Evolutionary conservation across 1,140 invertebrate species (phyloP).

Genomic region (Cepaea nemoralis): DNA sequence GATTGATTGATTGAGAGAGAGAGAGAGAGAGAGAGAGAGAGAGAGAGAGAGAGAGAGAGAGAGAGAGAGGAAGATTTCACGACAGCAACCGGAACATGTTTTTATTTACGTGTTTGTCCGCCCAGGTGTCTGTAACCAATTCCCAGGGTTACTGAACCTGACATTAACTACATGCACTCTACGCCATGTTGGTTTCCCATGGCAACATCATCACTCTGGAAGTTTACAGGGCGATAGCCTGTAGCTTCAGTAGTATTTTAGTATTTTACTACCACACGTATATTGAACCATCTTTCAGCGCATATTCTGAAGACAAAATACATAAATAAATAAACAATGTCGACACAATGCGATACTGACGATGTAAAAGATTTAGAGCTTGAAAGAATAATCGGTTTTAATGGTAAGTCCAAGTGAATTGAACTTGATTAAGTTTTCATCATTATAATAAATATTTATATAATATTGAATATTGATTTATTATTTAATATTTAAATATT

Average conservation of each 20-base stretch:
- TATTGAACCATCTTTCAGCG: neutral
- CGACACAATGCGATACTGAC: slow-evolving; percentile 20
- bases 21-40: too few relatives aligned
- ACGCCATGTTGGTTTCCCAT: slow-evolving; percentile 63
- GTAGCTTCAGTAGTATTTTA: too few relatives aligned
- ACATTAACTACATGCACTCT: neutral
- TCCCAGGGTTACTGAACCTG: neutral
- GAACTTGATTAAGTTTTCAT: too few relatives aligned
- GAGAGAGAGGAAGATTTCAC: slow-evolving; percentile 34
- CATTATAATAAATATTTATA: too few relatives aligned
- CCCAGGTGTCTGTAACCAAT: neutral
- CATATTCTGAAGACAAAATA: neutral
- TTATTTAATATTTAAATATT: too few relatives aligned
- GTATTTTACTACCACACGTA: too few relatives aligned
- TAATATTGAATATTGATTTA: too few relatives aligned
- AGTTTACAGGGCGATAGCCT: too few relatives aligned
- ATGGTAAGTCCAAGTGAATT: too few relatives aligned
- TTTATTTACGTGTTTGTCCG: too few relatives aligned
- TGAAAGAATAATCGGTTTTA: slow-evolving; percentile 60
- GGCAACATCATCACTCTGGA: slow-evolving; percentile 55
- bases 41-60: slow-evolving; percentile 38
- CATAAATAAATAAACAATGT: slow-evolving; percentile 22
- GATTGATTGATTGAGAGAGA: too few relatives aligned
- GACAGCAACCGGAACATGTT: slow-evolving; percentile 13
- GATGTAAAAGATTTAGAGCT: slow-evolving; percentile 49